Base-by-base conservation (phyloP, 2,113 vertebrate species). In the Aegotheles bennettii region DNA sequence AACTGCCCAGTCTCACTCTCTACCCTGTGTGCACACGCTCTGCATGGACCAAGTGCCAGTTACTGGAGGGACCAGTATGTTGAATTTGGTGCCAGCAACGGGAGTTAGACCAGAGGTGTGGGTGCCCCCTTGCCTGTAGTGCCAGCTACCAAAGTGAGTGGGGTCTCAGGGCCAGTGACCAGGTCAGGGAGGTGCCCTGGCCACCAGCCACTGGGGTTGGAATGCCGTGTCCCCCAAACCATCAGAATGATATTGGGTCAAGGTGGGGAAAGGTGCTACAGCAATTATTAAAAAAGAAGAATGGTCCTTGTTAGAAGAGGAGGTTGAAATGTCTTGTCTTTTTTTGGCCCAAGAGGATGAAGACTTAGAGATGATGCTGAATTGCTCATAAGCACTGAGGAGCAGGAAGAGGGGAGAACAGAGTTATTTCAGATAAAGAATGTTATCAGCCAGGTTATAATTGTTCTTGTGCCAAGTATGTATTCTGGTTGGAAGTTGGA, bases 51-150 rank as follows among this genome's bases (percentile, higher is more conserved):
- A 40, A 29, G 16, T 31, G 17, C 2, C 40, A 73, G 31, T 8
- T 61, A 7, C 16, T 43, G 45, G 5, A 4, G 1, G 3, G 19
- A 67, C 29, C 2, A 1, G 19, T 2, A 4, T 24, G 56, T 48
- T 7, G 16, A 43, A 38, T 87, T 64, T 57, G 11, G 9, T 51
- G 10, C 18, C 9, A 65, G 45, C 18, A 69, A 13, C 29, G 35
- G 77, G 25, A 43, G 20, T 19, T 19, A 20, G 15, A 56, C 33
- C 3, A 28, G 9, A 6, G 9, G 12, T 45, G 23, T 56, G 50
- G 11, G 15, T 61, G 17, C 2, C 4, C 23, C 28, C 28, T 68
- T 43, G 43, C 17, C 13, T 36, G 26, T 35, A 24, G 35, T 23
- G 13, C n/a, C 36, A 75, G 9, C 11, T 60, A n/a, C 18, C 33